A percentile compares a stretch with the other conserved stretches of the same genome.
Conservation (phyloP, 2,113 vertebrate genomes). For the Pluvialis apricaria region DNA sequence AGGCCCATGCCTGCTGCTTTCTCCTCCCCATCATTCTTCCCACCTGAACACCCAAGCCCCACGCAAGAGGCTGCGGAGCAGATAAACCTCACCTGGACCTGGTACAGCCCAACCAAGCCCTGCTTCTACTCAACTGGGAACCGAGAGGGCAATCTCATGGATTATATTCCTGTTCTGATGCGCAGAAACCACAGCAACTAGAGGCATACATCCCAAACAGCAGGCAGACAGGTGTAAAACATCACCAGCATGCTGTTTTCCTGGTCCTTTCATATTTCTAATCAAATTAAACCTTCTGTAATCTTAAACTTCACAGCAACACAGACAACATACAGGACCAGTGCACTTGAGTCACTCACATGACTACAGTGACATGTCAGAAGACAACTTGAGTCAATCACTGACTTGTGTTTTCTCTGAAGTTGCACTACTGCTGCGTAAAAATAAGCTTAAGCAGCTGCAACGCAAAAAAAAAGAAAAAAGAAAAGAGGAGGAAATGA, state of each 20-base stretch:
- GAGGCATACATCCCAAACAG: not conserved
- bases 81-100: not conserved
- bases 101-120: not conserved
- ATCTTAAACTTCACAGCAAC: not conserved
- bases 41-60: not conserved
- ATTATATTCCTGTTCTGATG: accelerated
- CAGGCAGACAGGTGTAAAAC: too few species aligned
- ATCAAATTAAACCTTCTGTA: not conserved
- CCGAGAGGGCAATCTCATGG: not conserved
- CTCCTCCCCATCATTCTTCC: not conserved
- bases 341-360: accelerated
- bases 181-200: not conserved
- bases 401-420: not conserved
- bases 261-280: not conserved
- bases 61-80: not conserved
- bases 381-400: not conserved
- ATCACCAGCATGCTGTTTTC: not conserved
- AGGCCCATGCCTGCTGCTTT: not conserved
- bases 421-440: not conserved
- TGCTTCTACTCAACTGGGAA: not conserved
- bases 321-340: not conserved
- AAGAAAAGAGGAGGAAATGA: not conserved
- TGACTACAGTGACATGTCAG: not conserved
- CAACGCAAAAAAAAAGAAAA: not conserved
- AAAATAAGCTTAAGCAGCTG: not conserved